phyloP scores from a whole-genome alignment of 1,140 invertebrate genomes.

The Solenopsis fugax region DNA sequence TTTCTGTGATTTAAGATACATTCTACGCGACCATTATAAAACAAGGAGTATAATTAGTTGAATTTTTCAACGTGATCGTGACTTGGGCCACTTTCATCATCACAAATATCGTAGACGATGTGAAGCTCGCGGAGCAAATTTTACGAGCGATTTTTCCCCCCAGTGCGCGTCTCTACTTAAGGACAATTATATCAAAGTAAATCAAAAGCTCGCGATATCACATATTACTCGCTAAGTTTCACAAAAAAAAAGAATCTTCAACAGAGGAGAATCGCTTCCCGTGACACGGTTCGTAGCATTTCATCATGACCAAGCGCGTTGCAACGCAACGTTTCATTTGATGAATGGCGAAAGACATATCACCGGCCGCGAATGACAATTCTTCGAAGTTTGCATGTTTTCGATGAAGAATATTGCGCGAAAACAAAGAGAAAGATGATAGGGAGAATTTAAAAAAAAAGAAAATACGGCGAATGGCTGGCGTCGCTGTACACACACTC shows the following conservation, averaged over 20 bases:
- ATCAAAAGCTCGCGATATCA: slow-evolving; percentile 74
- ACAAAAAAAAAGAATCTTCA: slow-evolving; percentile 69
- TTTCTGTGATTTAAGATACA: slow-evolving; percentile 24
- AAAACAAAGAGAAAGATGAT: slow-evolving; percentile 23
- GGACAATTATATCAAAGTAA: slow-evolving; percentile 71
- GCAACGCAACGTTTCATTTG: slow-evolving; percentile 59
- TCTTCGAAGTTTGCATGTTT: slow-evolving; percentile 43
- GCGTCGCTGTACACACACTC: slow-evolving; percentile 70
- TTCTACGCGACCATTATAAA: slow-evolving; percentile 1
- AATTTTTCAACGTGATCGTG: slow-evolving; percentile 19
- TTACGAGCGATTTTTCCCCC: slow-evolving; percentile 8
- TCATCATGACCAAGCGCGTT: slow-evolving; percentile 59
- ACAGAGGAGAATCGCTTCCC: slow-evolving; percentile 64
- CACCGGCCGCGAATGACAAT: slow-evolving; percentile 72
- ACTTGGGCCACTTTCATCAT: slow-evolving; percentile 44
- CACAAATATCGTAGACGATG: slow-evolving; percentile 31
- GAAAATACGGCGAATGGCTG: slow-evolving; percentile 69
- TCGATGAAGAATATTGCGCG: slow-evolving; percentile 11
- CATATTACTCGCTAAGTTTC: slow-evolving; percentile 52
- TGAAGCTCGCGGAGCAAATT: slow-evolving; percentile 7
- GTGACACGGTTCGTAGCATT: slow-evolving; percentile 40
- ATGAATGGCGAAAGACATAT: slow-evolving; percentile 75
- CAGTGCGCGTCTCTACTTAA: slow-evolving; percentile 57
- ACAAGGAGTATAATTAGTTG: slow-evolving; percentile 10
- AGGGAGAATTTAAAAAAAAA: slow-evolving; percentile 13